These are phyloP conservation scores for Echeneis naucrates DNA, from an alignment of 2,797 vertebrate species.

Conservation along the genomic window DNA sequence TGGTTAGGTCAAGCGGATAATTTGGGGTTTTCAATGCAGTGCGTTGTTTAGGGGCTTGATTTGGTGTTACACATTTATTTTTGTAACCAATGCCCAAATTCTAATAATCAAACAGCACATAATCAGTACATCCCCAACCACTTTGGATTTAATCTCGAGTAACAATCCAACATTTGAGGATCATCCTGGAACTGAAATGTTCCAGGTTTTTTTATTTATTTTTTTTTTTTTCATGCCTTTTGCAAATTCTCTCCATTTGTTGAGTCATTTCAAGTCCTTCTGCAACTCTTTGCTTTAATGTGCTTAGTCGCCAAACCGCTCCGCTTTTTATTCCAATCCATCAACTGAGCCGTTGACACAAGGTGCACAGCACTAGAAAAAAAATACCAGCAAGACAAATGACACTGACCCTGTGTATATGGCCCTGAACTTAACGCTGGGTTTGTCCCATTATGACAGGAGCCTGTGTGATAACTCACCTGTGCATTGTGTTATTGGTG, in stretches of 20 bases:
- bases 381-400: conserved; percentile 31
- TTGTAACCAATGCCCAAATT: neutral
- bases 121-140: neutral
- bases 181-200: conserved; percentile 6
- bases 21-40: neutral
- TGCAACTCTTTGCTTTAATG: neutral
- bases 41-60: neutral
- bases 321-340: conserved; percentile 19
- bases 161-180: neutral
- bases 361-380: conserved; percentile 2
- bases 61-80: neutral
- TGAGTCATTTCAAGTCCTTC: conserved; percentile 9
- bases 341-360: conserved; percentile 4
- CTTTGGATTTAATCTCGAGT: neutral
- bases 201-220: no score
- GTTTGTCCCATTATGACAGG: conserved; percentile 35
- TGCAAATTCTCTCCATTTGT: conserved; percentile 25
- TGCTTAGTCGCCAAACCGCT: conserved; percentile 34
- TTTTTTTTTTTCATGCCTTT: conserved; percentile 3
- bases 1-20: neutral
- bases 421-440: neutral
- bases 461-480: conserved; percentile 34
- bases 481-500: conserved; percentile 36
- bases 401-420: conserved; percentile 20
- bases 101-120: neutral